Percentiles rank a stretch among this genome's conserved stretches.
phyloP scores from a whole-genome alignment of 1,140 invertebrate genomes.

The Campoletis sonorensis region DNA sequence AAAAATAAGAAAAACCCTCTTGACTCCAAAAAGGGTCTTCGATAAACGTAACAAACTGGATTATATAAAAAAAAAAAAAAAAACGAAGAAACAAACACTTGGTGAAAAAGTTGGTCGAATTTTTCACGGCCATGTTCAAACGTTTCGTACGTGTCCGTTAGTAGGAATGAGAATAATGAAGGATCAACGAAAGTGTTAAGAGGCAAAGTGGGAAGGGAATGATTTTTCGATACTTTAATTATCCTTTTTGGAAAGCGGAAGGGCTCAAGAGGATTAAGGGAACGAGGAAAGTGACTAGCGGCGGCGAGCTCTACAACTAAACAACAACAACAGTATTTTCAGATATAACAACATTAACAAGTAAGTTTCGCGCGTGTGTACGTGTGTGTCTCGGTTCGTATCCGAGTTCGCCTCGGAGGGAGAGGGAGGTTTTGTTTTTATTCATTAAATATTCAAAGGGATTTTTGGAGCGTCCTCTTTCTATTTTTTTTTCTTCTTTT shows the following conservation, averaged over 20 bases:
- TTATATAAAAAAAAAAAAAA: neutral
- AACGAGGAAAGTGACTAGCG: conserved; percentile 73
- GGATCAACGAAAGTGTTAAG: conserved; percentile 2
- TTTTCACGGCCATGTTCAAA: too few species aligned
- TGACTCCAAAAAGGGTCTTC: neutral
- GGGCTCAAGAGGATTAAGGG: neutral
- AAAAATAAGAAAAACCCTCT: neutral
- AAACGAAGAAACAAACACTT: too few species aligned
- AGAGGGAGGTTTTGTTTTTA: conserved; percentile 12
- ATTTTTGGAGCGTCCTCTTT: conserved; percentile 37
- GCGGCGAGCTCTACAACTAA: conserved; percentile 77
- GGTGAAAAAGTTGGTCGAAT: too few species aligned
- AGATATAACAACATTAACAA: conserved; percentile 78
- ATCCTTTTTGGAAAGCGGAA: neutral
- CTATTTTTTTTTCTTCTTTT: too few species aligned
- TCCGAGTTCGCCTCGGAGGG: conserved; percentile 46
- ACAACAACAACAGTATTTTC: conserved; percentile 78
- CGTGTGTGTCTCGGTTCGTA: conserved; percentile 53
- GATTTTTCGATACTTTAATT: conserved; percentile 13
- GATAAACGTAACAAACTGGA: neutral
- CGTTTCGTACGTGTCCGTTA: too few species aligned
- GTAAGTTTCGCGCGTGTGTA: conserved; percentile 73
- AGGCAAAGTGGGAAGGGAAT: conserved; percentile 34
- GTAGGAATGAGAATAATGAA: neutral
- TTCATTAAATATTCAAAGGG: conserved; percentile 31